phyloP scores from a whole-genome alignment of 2,113 vertebrate species.

The Ciconia boyciana region DNA sequence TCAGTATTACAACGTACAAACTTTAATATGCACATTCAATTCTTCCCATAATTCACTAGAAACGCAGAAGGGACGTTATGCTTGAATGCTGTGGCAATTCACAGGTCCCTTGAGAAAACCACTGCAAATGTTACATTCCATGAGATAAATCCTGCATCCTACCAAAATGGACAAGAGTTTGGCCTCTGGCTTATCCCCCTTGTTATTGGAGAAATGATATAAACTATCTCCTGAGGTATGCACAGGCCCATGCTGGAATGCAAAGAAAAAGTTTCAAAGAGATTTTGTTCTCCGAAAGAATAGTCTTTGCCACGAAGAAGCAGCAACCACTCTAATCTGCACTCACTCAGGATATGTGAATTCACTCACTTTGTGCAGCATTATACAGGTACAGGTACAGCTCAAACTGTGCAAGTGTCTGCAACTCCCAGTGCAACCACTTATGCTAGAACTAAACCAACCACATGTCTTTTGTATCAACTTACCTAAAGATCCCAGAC shows the following conservation, averaged over 20 bases:
- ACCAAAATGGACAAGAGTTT: neutral
- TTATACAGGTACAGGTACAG: neutral
- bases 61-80: neutral
- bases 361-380: neutral
- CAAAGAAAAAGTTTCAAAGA: neutral
- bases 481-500: neutral
- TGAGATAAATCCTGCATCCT: neutral
- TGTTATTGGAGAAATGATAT: neutral
- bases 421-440: neutral
- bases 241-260: neutral
- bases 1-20: neutral
- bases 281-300: neutral
- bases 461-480: neutral
- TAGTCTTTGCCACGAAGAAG: neutral
- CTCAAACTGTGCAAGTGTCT: neutral
- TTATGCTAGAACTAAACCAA: neutral
- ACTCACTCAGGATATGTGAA: neutral
- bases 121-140: neutral
- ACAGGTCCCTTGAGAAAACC: neutral
- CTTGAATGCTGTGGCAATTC: neutral
- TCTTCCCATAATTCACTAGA: neutral
- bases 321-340: neutral
- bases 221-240: neutral
- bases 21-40: neutral
- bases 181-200: neutral